Evolutionary conservation across 2,113 vertebrate genomes (phyloP), one percentile per base, ranked within the genome.

Genomic region (Phylloscopus whistleri): DNA sequence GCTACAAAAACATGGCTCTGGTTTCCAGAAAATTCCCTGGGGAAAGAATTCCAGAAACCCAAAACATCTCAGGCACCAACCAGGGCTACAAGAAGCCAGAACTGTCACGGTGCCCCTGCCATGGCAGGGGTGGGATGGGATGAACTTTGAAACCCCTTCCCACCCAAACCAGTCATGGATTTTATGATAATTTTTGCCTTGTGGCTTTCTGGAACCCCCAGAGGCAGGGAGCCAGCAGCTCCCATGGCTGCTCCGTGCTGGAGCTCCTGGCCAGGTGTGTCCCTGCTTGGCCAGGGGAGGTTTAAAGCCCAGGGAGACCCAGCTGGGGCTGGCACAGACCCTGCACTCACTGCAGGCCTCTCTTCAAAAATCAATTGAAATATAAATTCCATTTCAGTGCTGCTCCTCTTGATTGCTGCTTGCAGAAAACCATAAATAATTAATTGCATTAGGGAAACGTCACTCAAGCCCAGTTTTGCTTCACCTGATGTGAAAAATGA

Each of bases 401-500:
- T 23, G 66, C 78, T 84, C 13, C 21, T 43, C 70, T 16, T 53
- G 89, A 92, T 87, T 81, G 87, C 77, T 59, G 87, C 95, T 69
- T 27, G 84, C 73, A 82, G 77, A 59, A 87, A 81, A 64, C 59
- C 84, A 75, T 91, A 64, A 85, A 66, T 82, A 89, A 94, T 92
- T 93, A 94, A 96, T 58, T 43, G 56, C 76, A 37, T 70, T 78
- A 84, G 49, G 33, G 74, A 73, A 69, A 37, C 37, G 94, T 43
- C 94, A 93, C 84, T 87, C 93, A 73, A 59, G 24, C 63, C 55
- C 11, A 7, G 26, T 35, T 79, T 72, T 56, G 41, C 62, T 85
- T 67, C 90, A 91, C 90, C 83, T 72, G n/a, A 63, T 78, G 62
- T 59, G 82, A 96, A 91, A 92, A 88, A 94, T 53, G 72, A 67